phyloP scores from a whole-genome alignment of 2,888 invertebrate genomes.

The Eudemis profundana region DNA sequence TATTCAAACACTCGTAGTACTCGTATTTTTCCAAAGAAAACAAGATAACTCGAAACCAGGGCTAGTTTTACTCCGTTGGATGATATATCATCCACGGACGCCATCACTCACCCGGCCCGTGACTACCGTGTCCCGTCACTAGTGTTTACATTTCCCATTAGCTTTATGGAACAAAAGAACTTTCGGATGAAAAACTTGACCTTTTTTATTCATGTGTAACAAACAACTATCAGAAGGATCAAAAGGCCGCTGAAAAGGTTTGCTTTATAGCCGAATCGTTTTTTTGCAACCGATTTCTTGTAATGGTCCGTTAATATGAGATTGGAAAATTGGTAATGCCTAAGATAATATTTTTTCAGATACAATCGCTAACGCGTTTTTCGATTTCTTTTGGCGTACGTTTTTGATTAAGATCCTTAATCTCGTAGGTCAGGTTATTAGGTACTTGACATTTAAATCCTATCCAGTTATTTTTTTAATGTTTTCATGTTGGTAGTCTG shows the following conservation, averaged over 20 bases:
- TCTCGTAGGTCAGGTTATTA: too few relatives aligned
- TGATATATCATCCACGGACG: too few relatives aligned
- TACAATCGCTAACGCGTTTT: too few relatives aligned
- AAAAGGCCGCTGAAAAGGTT: constrained; percentile 1
- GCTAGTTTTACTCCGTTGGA: too few relatives aligned
- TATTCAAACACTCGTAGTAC: too few relatives aligned
- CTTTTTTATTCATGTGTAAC: constrained; percentile 23
- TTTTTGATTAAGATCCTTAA: too few relatives aligned
- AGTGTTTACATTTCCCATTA: constrained; percentile 33
- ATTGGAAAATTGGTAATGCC: not conserved
- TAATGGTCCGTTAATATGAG: not conserved
- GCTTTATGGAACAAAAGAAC: constrained; percentile 38
- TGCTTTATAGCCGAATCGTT: not conserved
- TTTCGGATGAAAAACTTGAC: not conserved
- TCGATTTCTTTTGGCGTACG: too few relatives aligned
- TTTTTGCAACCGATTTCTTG: not conserved
- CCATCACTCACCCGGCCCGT: not conserved
- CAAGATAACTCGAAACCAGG: too few relatives aligned
- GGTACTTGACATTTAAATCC: too few relatives aligned
- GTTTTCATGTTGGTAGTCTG: too few relatives aligned
- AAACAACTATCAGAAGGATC: constrained; percentile 1
- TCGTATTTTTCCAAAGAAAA: too few relatives aligned
- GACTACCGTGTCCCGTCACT: constrained; percentile 16
- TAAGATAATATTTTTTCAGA: not conserved
- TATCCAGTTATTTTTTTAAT: too few relatives aligned